These are phyloP conservation scores for Emmelina monodactyla DNA, from an alignment of 2,888 invertebrate species.

Conservation along the genomic window DNA sequence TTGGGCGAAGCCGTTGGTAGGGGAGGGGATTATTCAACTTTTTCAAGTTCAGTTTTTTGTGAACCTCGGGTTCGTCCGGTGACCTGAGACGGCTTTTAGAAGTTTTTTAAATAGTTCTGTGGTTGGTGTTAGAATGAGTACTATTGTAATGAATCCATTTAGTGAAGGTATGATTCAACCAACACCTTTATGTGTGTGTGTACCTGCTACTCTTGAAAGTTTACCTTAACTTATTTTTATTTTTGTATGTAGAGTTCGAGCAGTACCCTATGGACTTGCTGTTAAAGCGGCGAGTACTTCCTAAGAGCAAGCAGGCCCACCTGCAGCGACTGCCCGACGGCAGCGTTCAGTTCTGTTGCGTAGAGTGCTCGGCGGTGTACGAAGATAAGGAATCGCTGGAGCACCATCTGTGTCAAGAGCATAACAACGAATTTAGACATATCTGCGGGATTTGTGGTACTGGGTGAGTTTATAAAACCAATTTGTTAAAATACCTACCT, in stretches of 20 bases:
- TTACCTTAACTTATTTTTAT: too few relatives aligned
- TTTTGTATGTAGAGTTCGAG: too few relatives aligned
- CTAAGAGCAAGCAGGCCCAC: conserved; percentile 77
- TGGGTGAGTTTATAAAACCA: too few relatives aligned
- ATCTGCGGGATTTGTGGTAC: conserved; percentile 80
- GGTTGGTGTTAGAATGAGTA: too few relatives aligned
- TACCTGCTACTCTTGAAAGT: background rate
- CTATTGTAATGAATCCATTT: too few relatives aligned
- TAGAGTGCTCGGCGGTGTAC: conserved; percentile 79
- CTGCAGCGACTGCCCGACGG: conserved; percentile 82
- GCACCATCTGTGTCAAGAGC: conserved; percentile 71
- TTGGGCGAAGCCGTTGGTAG: conserved; percentile 47
- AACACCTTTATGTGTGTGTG: background rate
- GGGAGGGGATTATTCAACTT: conserved; percentile 45
- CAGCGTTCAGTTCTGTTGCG: conserved; percentile 74
- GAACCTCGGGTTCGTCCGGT: conserved; percentile 1
- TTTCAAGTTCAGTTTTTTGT: conserved; percentile 41
- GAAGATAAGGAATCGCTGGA: conserved; percentile 76
- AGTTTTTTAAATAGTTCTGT: too few relatives aligned
- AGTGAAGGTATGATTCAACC: too few relatives aligned
- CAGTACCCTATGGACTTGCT: conserved; percentile 24
- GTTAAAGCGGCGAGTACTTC: conserved; percentile 49
- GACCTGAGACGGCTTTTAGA: too few relatives aligned
- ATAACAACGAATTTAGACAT: conserved; percentile 78
- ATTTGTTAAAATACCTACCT: too few relatives aligned